Percentiles rank a stretch among this genome's conserved stretches.
Conservation (phyloP, 1,140 invertebrate genomes). For the Lamellibrachia luymesi region DNA sequence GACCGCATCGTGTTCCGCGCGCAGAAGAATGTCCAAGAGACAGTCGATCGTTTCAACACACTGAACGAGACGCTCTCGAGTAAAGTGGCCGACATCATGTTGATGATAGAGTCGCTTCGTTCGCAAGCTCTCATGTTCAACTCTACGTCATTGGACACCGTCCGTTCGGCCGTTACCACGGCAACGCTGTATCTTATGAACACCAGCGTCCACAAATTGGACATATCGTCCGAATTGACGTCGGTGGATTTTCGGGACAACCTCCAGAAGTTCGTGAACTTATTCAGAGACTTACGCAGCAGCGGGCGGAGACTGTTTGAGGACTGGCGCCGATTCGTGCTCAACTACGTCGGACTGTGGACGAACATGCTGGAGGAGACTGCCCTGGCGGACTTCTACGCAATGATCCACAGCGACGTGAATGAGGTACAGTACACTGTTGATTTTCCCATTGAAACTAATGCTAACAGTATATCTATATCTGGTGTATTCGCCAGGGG, state of each 20-base stretch:
- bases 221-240: background rate
- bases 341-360: background rate
- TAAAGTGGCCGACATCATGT: background rate
- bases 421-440: background rate
- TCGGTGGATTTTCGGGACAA: background rate
- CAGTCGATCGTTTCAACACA: background rate
- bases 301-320: background rate
- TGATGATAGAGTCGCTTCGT: background rate
- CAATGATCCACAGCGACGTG: background rate
- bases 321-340: background rate
- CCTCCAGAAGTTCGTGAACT: constrained; percentile 3
- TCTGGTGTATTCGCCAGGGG: no score
- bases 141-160: background rate
- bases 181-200: background rate
- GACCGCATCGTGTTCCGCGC: background rate
- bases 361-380: constrained; percentile 10
- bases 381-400: background rate
- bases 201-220: background rate
- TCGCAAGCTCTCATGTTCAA: background rate
- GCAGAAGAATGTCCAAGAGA: background rate
- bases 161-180: background rate
- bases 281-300: background rate
- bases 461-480: background rate
- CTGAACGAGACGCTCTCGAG: background rate
- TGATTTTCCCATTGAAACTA: background rate